Conservation (phyloP, 1,140 invertebrate species). For the Panulirus ornatus region DNA sequence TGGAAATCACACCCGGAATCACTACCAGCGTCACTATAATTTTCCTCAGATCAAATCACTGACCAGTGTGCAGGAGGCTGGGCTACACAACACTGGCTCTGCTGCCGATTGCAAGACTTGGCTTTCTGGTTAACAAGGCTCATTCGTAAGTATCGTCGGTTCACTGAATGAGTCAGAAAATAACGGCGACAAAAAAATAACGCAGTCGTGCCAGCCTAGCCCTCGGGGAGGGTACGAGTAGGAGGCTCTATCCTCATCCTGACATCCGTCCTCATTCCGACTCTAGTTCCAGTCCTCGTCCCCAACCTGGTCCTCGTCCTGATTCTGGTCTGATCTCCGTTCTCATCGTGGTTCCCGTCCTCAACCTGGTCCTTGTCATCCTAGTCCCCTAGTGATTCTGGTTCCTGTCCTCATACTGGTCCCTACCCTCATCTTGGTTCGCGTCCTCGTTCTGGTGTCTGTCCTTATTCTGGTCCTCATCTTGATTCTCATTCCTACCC, state of each 20-base stretch:
- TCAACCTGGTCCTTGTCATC: not conserved
- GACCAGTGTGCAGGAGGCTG: not conserved
- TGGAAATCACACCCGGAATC: not conserved
- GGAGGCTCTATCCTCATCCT: not conserved
- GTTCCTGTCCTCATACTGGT: not conserved
- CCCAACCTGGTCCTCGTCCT: not conserved
- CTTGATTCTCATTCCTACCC: too few relatives aligned
- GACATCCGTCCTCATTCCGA: not conserved
- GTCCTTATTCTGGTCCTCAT: too few relatives aligned
- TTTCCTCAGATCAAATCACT: not conserved
- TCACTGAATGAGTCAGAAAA: too few relatives aligned
- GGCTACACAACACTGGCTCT: not conserved
- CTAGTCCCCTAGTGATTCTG: not conserved
- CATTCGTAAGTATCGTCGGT: too few relatives aligned
- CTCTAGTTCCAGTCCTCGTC: not conserved
- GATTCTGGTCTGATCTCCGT: not conserved
- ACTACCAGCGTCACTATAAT: not conserved
- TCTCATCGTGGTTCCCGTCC: not conserved
- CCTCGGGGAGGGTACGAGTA: not conserved
- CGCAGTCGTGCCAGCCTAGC: not conserved
- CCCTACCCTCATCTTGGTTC: not conserved
- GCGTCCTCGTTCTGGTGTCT: too few relatives aligned
- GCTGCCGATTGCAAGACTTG: not conserved
- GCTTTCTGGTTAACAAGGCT: too few relatives aligned
- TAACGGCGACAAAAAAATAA: too few relatives aligned